Base-by-base conservation (phyloP, 2,797 vertebrate species). In the Gallinago nigripennis region DNA sequence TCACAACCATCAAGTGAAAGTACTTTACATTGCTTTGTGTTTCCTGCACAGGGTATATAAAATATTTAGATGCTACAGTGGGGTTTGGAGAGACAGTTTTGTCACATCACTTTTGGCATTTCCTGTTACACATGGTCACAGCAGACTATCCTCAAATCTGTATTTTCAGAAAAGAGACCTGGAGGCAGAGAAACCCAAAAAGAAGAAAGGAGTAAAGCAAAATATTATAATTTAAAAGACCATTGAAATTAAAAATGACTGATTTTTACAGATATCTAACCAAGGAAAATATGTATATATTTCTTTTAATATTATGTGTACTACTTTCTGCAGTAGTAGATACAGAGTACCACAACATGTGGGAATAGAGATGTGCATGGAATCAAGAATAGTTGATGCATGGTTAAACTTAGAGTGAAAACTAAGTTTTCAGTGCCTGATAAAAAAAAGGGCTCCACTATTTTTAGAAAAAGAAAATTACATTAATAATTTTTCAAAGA, bases 1-100 rank as follows among this genome's bases (percentile, higher is more conserved):
- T 98, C 95, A 98, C 94, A 90, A 64, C 84, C 96, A 95, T 97
- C 97, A 98, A 98, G 96, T 93, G 95, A 97, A 97, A 97, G 96
- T 84, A 96, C 94, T 98, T 98, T 97, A 82, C 88, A 94, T 97
- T 96, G 92, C 89, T 98, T 95, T 97, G 94, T 96, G 90, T 96
- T 97, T 92, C 93, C 91, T 96, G 90, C 83, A 86, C 65, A 96
- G 86, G 53, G 24, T 50, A 79, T 86, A 98, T 98, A 87, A 98
- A 98, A 98, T 98, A 98, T 98, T 98, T 96, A 97, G 93, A 91
- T 78, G 82, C 43, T 78, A 92, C 94, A 94, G 85, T 93, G 39
- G 68, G 65, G 39, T 80, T 95, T 94, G 86, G 94, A 97, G 82
- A 54, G 39, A 56, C 43, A 82, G 50, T 93, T 95, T 98, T 97